Evolutionary conservation across 2,888 invertebrate species (phyloP), one percentile per base, ranked within the genome.

Genomic region (Drosophila merina): DNA sequence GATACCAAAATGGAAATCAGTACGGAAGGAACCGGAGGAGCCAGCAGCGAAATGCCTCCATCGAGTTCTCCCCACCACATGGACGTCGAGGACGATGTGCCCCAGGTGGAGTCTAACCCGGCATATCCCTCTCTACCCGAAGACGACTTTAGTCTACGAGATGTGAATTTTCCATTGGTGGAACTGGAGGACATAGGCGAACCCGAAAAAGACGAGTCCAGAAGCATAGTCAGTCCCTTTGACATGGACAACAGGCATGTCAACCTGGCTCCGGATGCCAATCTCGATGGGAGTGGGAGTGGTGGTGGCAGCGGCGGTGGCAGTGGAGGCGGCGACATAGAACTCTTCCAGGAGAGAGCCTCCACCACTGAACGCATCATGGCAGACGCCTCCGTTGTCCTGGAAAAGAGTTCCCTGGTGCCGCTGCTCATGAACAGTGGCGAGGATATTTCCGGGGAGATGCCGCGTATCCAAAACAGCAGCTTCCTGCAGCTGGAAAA

Each of bases 81-180:
- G 72, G 89, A 90, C 9, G 86, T 86, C 9, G 90, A 91, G 31
- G 90, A 91, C 5, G 79, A 84, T 5, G 79, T 79, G 30, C 78
- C 88, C 26, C 85, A 86, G 20, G 72, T 81, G 42, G 91, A 91
- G 56, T 82, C 86, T 1, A 93, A 93, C 88, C 93, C 93, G 0
- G 93, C 93, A 3, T 93, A 93, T 88, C 93, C 93, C 1, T 92
- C 92, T 1, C 87, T 93, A 58, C 92, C 93, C 4, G 93, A 92
- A 4, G 93, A 93, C 63, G 92, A 93, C 57, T 92, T 93, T 82
- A 92, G 92, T 66, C 77, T 90, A 52, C 74, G 90, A 10, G 90
- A 90, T 50, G 88, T 89, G 0, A 88, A 86, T 56, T 88, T 85
- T 67, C 88, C 89, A 20, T 62, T 89, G 0, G 78, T 72, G 3